phyloP scores from a whole-genome alignment of 2,113 vertebrate species.

The Nerophis ophidion region DNA sequence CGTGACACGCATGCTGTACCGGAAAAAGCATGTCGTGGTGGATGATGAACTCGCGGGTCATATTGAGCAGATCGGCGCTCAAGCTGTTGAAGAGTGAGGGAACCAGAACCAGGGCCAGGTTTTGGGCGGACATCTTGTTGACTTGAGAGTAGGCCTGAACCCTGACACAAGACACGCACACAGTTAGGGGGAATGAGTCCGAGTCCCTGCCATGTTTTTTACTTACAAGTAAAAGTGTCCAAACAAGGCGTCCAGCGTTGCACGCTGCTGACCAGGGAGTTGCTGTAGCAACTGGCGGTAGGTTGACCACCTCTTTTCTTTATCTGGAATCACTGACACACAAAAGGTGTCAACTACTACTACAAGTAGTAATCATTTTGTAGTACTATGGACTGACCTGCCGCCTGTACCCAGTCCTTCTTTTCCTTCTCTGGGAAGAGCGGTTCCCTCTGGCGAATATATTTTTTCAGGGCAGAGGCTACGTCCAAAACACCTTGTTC shows the following conservation, averaged over 20 bases:
- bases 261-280: slow-evolving; percentile 55
- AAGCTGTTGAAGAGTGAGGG: slow-evolving; percentile 65
- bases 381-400: slow-evolving; percentile 43
- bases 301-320: slow-evolving; percentile 40
- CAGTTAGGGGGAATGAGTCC: background rate
- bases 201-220: background rate
- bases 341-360: background rate
- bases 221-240: slow-evolving; percentile 69
- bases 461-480: slow-evolving; percentile 64
- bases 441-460: slow-evolving; percentile 50
- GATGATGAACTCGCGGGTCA: slow-evolving; percentile 70
- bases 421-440: slow-evolving; percentile 44
- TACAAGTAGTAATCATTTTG: background rate
- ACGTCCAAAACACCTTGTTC: slow-evolving; percentile 64
- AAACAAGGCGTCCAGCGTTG: slow-evolving; percentile 55
- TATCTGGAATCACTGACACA: slow-evolving; percentile 44
- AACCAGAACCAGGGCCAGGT: slow-evolving; percentile 69
- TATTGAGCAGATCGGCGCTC: slow-evolving; percentile 54
- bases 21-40: slow-evolving; percentile 64
- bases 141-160: slow-evolving; percentile 67
- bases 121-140: slow-evolving; percentile 71
- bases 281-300: slow-evolving; percentile 52
- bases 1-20: slow-evolving; percentile 28
- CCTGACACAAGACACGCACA: slow-evolving; percentile 33
- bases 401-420: slow-evolving; percentile 58